Base-by-base conservation (phyloP, 2,888 invertebrate genomes). In the Litoditis marina region DNA sequence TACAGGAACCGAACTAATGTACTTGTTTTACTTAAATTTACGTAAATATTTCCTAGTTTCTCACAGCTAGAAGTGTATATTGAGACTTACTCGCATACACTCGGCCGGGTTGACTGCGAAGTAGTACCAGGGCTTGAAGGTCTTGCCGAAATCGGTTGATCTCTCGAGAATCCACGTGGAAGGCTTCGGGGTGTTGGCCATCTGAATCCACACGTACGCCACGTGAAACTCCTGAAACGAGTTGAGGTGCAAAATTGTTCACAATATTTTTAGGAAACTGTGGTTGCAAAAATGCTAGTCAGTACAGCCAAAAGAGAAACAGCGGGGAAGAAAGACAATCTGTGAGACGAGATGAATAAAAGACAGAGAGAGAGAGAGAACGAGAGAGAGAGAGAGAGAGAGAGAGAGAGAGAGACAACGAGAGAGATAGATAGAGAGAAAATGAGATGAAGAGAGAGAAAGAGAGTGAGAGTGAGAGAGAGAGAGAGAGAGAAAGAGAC, bases 161-260 rank as follows among this genome's bases (percentile, higher is more conserved):
- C 94, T 90, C 85, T 98, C 96, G 78, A 98, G 85, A 1, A 91
- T 90, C 95, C 96, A 98, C 5, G 96, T 88, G 1, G 93, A 95
- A 0, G 98, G 98, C 36, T 96, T 88, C 0, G 98, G 98, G 0
- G 95, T 94, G 86, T 96, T 98, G 30, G 92, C 98, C 96, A 96
- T 98, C 82, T 91, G 90, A 70, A 98, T 90, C 84, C 91, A 93
- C 39, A 98, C 90, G 82, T 98, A 98, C 0, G 96, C 96, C 27
- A 98, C 95, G 85, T 98, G 96, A 85, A 96, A 98, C 87, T 94
- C 94, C 94, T 95, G 77, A 22, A 77, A 68, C 16, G 27, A 47
- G 79, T 52, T 8, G 71, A 65, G 7, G 42, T 56, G 16, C 60
- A n/a, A 47, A 22, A 1, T 19, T 1, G 7, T 54, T 36, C 19